Evolutionary conservation across 2,113 vertebrate species (phyloP), one percentile per base, ranked within the genome.

Genomic region (Serinus canaria): DNA sequence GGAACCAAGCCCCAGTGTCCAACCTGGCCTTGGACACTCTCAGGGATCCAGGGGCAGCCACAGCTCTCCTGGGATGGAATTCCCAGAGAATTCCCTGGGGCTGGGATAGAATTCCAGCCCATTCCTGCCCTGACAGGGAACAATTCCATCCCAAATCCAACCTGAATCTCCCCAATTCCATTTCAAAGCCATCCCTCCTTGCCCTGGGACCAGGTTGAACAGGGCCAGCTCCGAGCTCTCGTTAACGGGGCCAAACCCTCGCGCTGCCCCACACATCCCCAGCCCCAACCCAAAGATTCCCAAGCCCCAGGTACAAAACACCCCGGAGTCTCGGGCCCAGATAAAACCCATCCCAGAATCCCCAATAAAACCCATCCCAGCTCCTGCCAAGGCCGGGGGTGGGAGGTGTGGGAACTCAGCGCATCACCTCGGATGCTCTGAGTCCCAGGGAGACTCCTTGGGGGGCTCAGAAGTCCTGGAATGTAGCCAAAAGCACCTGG

Each of bases 191-290:
- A 20, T 5, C 41, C 1, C 17, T 21, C 63, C 47, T 5, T 43
- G 25, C 13, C 64, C 37, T 3, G 5, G 22, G 21, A 33, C 7
- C 31, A 13, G 49, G 41, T 18, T 0, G 0, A 69, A 64, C 0
- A 2, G 15, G 41, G 14, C 2, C 19, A 56, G 37, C 67, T 8
- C 37, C 0, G 3, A 59, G 33, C 52, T 62, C 64, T 49, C 63
- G 8, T 23, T 27, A 73, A 41, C 1, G 35, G 3, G 9, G 6
- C 10, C 46, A n/a, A 64, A n/a, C 13, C 41, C 22, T 18, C 3
- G 1, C 31, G 33, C 25, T 30, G 17, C 67, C 28, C 63, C 55
- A 15, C 1, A 24, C 47, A 75, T 25, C 69, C 63, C 3, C 2
- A 55, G 7, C 6, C 66, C 30, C 4, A 35, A 25, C 9, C 12